Evolutionary conservation across 1,140 invertebrate genomes (phyloP), one percentile per base, ranked within the genome.

Genomic region (Listronotus bonariensis): DNA sequence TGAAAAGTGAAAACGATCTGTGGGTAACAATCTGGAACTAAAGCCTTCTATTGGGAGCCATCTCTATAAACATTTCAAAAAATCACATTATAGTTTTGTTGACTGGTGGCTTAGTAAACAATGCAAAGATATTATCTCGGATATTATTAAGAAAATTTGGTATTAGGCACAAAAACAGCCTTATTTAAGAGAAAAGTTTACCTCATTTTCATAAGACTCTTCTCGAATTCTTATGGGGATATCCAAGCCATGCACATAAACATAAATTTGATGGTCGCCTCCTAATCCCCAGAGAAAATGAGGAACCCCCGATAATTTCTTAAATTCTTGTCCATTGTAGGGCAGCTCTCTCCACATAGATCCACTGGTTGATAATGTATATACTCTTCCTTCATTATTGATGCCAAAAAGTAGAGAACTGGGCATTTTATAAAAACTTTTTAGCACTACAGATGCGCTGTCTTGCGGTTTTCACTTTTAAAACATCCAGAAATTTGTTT

Each of bases 1-100:
- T 1, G 92, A 94, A 81, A 91, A 95, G 72, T 88, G 87, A 74
- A 88, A 90, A 60, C 93, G 84, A 78, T 96, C 93, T 36, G 92
- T 95, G 43, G 92, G 93, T 45, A 96, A 79, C 34, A 95, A 78
- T 67, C 89, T 85, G 48, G 87, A 86, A 65, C 87, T 88, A 78
- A 95, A 97, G 17, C 93, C 93, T 80, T 92, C 89, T 34, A 93
- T 81, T n/a, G 93, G 93, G 62, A 92, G 83, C 94, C 94, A 97
- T 64, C 93, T 83, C 85, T 91, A 72, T 38, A 80, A 80, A 62
- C 5, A 43, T n/a, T 18, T 17, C n/a, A n/a, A n/a, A n/a, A n/a
- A n/a, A n/a, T n/a, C 49, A 20, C 20, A 32, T 60, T 10, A 14
- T 5, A 14, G 4, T 12, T 51, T 58, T 18, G 11, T 20, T 14